Conservation (phyloP, 2,888 invertebrate species). For the Drosophila paramelanica region DNA sequence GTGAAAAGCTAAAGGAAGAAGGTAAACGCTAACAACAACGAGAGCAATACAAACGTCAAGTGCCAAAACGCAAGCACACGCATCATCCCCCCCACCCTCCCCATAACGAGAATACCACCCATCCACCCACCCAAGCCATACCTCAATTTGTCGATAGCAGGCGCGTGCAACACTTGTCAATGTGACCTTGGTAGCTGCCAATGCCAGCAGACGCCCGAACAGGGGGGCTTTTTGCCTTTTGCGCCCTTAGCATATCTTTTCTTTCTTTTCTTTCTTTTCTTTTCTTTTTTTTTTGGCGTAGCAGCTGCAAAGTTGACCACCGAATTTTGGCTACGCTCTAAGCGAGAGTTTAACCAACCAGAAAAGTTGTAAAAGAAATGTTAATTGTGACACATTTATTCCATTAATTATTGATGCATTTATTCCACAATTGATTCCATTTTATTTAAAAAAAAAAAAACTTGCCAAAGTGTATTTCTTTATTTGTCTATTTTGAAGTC, state of each 20-base stretch:
- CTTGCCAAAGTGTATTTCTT: slow-evolving; percentile 5
- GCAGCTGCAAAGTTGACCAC: background rate
- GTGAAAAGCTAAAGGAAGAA: slow-evolving; percentile 43
- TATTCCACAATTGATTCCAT: background rate
- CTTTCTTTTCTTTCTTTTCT: no score
- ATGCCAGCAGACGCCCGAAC: slow-evolving; percentile 49
- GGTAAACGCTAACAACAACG: slow-evolving; percentile 41
- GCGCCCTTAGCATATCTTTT: slow-evolving; percentile 39
- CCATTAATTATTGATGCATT: no score
- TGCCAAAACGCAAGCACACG: slow-evolving; percentile 40
- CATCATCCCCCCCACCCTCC: slow-evolving; percentile 9
- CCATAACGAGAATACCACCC: background rate
- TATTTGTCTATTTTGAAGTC: background rate
- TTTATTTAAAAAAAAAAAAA: no score
- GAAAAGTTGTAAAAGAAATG: no score
- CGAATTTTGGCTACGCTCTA: slow-evolving; percentile 9
- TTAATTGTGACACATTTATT: no score
- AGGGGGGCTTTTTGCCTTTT: no score
- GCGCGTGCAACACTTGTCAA: slow-evolving; percentile 81
- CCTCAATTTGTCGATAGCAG: slow-evolving; percentile 46
- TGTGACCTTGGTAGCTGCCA: slow-evolving; percentile 74
- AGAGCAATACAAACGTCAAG: slow-evolving; percentile 43
- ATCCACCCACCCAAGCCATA: background rate
- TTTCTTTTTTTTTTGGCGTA: slow-evolving; percentile 19
- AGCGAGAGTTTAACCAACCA: no score